Base-by-base conservation (phyloP, 1,140 invertebrate genomes). In the Harlomillsia oculata region DNA sequence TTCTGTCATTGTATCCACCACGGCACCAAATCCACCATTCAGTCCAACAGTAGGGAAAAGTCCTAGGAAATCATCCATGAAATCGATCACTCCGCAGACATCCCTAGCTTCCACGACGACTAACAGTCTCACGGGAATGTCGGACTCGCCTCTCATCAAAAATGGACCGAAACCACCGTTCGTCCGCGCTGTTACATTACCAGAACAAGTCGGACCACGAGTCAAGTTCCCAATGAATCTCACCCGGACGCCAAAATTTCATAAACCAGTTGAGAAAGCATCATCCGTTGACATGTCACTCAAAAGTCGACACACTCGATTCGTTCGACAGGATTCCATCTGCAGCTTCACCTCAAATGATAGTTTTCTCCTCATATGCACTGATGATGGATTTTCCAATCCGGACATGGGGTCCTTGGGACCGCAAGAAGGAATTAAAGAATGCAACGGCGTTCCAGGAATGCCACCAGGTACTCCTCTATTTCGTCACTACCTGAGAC, bases 221-320 rank as follows among this genome's bases (percentile, higher is more conserved):
- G 63, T 65, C 25, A 65, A 65, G 29, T 65, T 65, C 26, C 59
- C 63, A 1, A 52, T 56, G 37, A 65, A 62, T 50, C 48, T 65
- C 6, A 59, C 53, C 18, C 39, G 56, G 8, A 59, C 59, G 53
- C 61, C 61, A 29, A 59, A 59, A 3, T 59, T 45, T 30, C 59
- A 57, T 11, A 25, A 51, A 4, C 39, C 56, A 0, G 37, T 52
- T 0, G 9, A 13, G 18, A 5, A 14, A 5, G 40, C 37, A 1
- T 44, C 55, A 2, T 23, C 59, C 1, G 54, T 53, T n/a, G 14
- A 56, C 5, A 57, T 52, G 3, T 39, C 60, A 25, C 53, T 50
- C 1, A 29, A 40, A 3, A 53, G 41, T 16, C 37, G 41, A 43
- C 8, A 46, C 20, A 37, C 58, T 9, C 49, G 50, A 39, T 65